Evolutionary conservation across 1,140 invertebrate genomes (phyloP).

Genomic region (Physella acuta): DNA sequence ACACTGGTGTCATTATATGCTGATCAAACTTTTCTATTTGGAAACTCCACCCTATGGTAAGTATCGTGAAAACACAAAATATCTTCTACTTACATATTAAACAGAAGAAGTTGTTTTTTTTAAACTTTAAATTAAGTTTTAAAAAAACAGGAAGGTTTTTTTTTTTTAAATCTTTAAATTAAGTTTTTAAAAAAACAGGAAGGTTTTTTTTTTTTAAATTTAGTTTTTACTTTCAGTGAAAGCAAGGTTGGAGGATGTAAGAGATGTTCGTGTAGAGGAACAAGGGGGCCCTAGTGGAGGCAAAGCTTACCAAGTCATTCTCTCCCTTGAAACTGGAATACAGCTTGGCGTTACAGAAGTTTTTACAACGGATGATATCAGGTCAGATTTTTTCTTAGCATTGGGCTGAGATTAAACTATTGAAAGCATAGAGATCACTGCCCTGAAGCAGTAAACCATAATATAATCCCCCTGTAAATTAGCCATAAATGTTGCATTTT

Average conservation of each 20-base stretch:
- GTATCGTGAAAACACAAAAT: no score
- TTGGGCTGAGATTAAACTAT: no score
- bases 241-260: constrained; percentile 10
- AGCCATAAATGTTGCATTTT: no score
- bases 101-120: no score
- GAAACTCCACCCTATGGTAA: not conserved
- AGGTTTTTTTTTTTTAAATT: not conserved
- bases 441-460: no score
- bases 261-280: constrained; percentile 11
- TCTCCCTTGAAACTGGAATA: constrained; percentile 3
- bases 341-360: constrained; percentile 14
- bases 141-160: no score
- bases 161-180: not conserved
- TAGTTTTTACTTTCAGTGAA: constrained; percentile 3
- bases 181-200: not conserved
- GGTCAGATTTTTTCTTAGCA: constrained; percentile 12
- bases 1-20: constrained; percentile 12
- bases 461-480: no score
- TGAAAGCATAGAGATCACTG: no score
- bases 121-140: no score
- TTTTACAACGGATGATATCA: constrained; percentile 12
- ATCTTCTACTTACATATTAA: no score
- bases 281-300: not conserved
- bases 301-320: constrained; percentile 9
- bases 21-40: not conserved